Percentiles rank a stretch among this genome's conserved stretches.
These are phyloP conservation scores for Zeus faber DNA, from an alignment of 2,113 vertebrate species.

Conservation along the genomic window DNA sequence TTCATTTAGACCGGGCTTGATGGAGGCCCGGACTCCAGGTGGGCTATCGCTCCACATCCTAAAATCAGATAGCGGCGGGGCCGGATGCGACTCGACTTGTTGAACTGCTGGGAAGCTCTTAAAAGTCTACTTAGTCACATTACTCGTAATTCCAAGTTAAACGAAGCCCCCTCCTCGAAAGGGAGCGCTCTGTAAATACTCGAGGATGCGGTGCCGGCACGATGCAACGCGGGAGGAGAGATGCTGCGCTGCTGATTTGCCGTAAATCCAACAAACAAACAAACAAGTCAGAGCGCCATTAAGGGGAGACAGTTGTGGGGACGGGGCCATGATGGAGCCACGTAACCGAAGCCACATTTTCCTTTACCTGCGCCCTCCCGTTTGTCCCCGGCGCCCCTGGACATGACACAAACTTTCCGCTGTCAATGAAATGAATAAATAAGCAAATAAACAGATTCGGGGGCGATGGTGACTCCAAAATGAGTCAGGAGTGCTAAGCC, in stretches of 20 bases:
- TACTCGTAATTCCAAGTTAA: conserved; percentile 49
- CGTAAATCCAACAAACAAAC: conserved; percentile 43
- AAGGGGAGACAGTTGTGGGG: conserved; percentile 4
- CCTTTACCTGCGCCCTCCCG: no score
- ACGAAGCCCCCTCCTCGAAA: conserved; percentile 20
- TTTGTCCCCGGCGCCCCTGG: conserved; percentile 19
- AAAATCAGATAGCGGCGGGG: conserved; percentile 42
- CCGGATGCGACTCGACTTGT: conserved; percentile 40
- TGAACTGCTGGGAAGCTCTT: conserved; percentile 59
- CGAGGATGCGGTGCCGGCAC: background rate
- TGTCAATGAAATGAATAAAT: conserved; percentile 60
- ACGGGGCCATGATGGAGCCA: conserved; percentile 25
- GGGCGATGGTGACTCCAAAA: conserved; percentile 30
- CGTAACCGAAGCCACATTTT: conserved; percentile 62
- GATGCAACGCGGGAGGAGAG: background rate
- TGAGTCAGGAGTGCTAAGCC: conserved; percentile 50
- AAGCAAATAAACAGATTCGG: conserved; percentile 43
- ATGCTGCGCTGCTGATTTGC: background rate
- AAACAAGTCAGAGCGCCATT: conserved; percentile 15
- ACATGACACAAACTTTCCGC: conserved; percentile 67
- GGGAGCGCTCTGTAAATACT: background rate
- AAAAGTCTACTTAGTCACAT: conserved; percentile 58
- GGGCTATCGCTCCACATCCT: conserved; percentile 19
- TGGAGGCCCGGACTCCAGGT: conserved; percentile 14
- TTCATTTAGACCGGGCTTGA: conserved; percentile 13